Evolutionary conservation across 1,140 invertebrate species (phyloP).

Genomic region (Sitophilus oryzae): DNA sequence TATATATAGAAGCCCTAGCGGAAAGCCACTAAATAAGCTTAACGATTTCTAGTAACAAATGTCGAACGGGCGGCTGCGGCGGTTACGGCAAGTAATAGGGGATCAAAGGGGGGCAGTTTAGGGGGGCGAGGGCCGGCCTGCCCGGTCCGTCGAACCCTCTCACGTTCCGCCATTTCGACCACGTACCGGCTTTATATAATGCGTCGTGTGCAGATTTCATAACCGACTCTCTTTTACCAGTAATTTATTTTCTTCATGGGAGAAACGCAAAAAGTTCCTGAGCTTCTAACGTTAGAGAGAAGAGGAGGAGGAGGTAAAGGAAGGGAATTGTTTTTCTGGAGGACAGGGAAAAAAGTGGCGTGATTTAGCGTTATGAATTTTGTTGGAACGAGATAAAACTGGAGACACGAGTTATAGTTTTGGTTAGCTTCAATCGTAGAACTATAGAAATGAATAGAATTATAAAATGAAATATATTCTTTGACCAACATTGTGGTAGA

Average conservation of each 20-base stretch:
- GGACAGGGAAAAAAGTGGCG: too few species aligned
- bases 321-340: too few species aligned
- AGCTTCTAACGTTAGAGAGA: too few species aligned
- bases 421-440: too few species aligned
- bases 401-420: too few species aligned
- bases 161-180: slow-evolving; percentile 22
- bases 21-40: slow-evolving; percentile 15
- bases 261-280: slow-evolving; percentile 1
- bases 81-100: slow-evolving; percentile 22
- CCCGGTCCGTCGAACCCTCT: neutral
- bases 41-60: slow-evolving; percentile 25
- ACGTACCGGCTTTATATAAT: slow-evolving; percentile 25
- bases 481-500: too few species aligned
- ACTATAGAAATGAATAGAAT: too few species aligned
- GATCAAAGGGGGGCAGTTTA: slow-evolving; percentile 12
- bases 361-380: too few species aligned
- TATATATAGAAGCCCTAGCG: neutral
- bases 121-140: slow-evolving; percentile 3
- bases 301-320: too few species aligned
- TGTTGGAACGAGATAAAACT: too few species aligned
- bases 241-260: slow-evolving; percentile 15
- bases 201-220: slow-evolving; percentile 24
- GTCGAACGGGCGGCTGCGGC: slow-evolving; percentile 13
- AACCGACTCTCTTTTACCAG: slow-evolving; percentile 17
- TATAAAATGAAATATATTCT: too few species aligned